A percentile compares a stretch with the other conserved stretches of the same genome.
Evolutionary conservation across 1,140 invertebrate genomes (phyloP).

Genomic region (Mizuhopecten yessoensis): DNA sequence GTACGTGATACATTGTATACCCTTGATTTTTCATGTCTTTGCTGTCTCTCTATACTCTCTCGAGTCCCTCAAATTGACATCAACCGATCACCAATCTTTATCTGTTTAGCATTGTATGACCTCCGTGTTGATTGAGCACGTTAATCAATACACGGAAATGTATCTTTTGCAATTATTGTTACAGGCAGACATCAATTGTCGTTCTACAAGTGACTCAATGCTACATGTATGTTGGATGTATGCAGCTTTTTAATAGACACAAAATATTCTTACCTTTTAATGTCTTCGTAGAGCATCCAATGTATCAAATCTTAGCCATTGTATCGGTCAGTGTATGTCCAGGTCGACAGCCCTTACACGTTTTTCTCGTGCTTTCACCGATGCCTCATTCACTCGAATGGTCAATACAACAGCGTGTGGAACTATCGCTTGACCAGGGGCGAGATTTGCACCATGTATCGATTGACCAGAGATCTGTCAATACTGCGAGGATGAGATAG

Average conservation of each 20-base stretch:
- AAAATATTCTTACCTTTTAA: constrained; percentile 12
- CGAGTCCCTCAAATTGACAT: no score
- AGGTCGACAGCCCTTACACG: neutral
- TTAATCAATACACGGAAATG: neutral
- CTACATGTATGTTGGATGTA: neutral
- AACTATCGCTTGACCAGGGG: constrained; percentile 6
- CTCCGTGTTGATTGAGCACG: neutral
- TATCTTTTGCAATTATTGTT: neutral
- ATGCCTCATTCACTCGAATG: neutral
- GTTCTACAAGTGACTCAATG: neutral
- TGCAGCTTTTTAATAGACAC: neutral
- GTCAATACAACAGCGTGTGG: constrained; percentile 23
- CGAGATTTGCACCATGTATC: neutral
- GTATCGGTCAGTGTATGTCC: neutral
- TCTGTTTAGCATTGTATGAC: no score
- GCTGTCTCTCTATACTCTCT: no score
- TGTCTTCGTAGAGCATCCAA: neutral
- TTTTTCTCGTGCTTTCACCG: neutral
- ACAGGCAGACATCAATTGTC: neutral
- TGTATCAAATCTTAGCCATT: neutral
- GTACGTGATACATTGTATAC: no score
- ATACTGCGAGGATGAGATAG: neutral
- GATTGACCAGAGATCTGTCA: constrained; percentile 6
- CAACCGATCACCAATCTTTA: no score
- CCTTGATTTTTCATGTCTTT: no score